Conservation (phyloP, 2,113 vertebrate species). For the Nothoprocta pentlandii region DNA sequence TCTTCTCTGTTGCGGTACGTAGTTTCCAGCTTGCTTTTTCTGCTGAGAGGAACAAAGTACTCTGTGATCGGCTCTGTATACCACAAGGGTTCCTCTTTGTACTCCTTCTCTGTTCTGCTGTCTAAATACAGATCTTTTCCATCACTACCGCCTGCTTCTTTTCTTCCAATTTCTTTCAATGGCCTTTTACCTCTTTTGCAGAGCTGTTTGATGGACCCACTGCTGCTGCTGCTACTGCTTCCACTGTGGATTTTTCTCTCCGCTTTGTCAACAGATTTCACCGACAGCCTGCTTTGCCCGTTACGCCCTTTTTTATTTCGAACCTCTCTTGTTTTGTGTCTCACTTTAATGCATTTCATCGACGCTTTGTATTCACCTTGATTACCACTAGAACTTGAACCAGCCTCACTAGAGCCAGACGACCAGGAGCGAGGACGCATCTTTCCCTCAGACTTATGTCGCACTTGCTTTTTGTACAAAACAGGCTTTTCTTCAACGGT, state of each 20-base stretch:
- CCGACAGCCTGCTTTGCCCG: slow-evolving; percentile 85
- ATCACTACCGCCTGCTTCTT: slow-evolving; percentile 82
- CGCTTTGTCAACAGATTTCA: slow-evolving; percentile 84
- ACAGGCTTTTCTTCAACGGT: slow-evolving; percentile 79
- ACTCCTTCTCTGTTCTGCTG: slow-evolving; percentile 87
- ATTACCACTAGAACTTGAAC: slow-evolving; percentile 95
- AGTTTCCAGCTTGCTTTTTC: slow-evolving; percentile 96
- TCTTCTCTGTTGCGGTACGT: slow-evolving; percentile 90
- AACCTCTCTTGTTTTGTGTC: slow-evolving; percentile 92
- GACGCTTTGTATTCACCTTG: slow-evolving; percentile 85
- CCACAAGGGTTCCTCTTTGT: slow-evolving; percentile 97
- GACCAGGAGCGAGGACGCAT: slow-evolving; percentile 94
- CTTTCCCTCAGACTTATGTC: slow-evolving; percentile 89
- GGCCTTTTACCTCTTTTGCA: slow-evolving; percentile 91
- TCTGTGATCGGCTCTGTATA: slow-evolving; percentile 97
- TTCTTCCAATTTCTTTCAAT: slow-evolving; percentile 86
- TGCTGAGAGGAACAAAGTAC: slow-evolving; percentile 92
- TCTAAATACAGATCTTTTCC: slow-evolving; percentile 83
- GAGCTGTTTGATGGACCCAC: slow-evolving; percentile 84
- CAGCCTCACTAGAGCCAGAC: slow-evolving; percentile 95
- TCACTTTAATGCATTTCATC: slow-evolving; percentile 85
- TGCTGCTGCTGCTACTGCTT: slow-evolving; percentile 80
- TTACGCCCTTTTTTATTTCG: slow-evolving; percentile 87
- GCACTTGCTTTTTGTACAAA: slow-evolving; percentile 85
- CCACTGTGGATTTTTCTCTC: slow-evolving; percentile 81